Evolutionary conservation across 2,113 vertebrate species (phyloP), one percentile per base, ranked within the genome.

Genomic region (Dipodomys spectabilis): DNA sequence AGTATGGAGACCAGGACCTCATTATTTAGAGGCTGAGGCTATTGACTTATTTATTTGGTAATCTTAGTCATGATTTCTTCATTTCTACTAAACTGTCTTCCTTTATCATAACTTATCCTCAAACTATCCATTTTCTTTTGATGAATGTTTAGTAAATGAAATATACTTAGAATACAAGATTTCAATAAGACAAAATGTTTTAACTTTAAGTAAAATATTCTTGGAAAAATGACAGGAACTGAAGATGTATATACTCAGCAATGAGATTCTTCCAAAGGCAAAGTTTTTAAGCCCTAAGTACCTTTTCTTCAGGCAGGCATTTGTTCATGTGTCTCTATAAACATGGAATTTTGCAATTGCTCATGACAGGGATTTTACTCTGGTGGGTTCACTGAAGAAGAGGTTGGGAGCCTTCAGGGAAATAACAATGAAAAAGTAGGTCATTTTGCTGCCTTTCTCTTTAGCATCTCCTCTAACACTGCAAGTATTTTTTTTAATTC

Each of bases 371-470:
- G 87, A 82, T 74, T 94, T 92, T 18, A 67, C 89, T 78, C 60
- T 72, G 73, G 84, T 83, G 74, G 94, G 89, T 93, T 96, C 65
- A 5, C 9, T 6, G 64, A 84, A 81, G 94, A 94, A 68, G 94
- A 94, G 65, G 77, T 71, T 96, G 84, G 94, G 10, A 82, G 86
- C 74, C 93, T 67, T 94, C 20, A 84, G 93, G 82, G 95, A 96
- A 95, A 82, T 82, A 82, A 93, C 62, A 80, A 35, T 57, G 82
- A 65, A 25, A 96, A 97, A 95, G 84, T 88, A 93, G 97, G 96
- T 95, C 96, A 95, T 93, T 93, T 65, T 79, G 28, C 72, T 90
- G 92, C 49, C 1, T 1, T 80, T 82, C 57, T 81, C 60, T 85
- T 92, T 74, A 94, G 71, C 39, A 94, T 89, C 60, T 93, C 69